Percentiles rank a stretch among this genome's conserved stretches.
These are phyloP conservation scores for Lathamus discolor DNA, from an alignment of 2,113 vertebrate species.

Conservation along the genomic window DNA sequence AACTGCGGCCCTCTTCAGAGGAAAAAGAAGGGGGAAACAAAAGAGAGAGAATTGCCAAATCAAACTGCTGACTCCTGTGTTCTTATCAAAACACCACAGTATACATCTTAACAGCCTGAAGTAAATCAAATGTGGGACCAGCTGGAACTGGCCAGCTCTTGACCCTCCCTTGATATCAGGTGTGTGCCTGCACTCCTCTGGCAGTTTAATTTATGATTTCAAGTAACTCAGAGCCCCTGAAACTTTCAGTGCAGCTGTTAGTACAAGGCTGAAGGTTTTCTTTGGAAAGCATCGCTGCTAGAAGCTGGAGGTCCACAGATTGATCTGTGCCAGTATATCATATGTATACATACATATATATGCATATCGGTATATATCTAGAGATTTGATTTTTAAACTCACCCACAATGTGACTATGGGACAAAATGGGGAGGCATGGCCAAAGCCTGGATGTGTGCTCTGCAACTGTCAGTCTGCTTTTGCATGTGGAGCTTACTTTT, in stretches of 20 bases:
- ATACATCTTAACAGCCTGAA: constrained; percentile 61
- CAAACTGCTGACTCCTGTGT: constrained; percentile 78
- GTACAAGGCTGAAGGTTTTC: not conserved
- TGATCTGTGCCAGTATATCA: not conserved
- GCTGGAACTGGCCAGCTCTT: constrained; percentile 67
- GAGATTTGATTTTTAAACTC: not conserved
- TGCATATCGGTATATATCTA: not conserved
- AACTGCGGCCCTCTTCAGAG: constrained; percentile 46
- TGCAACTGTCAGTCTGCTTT: not conserved
- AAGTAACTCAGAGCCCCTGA: constrained; percentile 27
- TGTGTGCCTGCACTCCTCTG: constrained; percentile 27
- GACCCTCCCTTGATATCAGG: constrained; percentile 68
- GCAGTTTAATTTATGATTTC: constrained; percentile 62
- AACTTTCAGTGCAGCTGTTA: constrained; percentile 11
- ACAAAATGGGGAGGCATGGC: not conserved
- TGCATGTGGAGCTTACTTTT: not conserved
- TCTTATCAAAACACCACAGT: constrained; percentile 72
- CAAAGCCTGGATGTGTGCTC: not conserved
- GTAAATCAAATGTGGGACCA: constrained; percentile 73
- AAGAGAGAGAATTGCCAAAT: constrained; percentile 58
- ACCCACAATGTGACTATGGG: not conserved
- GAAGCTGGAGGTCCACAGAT: not conserved
- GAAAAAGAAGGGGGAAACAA: not conserved
- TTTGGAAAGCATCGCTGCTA: not conserved
- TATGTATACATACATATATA: not conserved